Conservation (phyloP, 2,113 vertebrate species). For the Rhinoderma darwinii region DNA sequence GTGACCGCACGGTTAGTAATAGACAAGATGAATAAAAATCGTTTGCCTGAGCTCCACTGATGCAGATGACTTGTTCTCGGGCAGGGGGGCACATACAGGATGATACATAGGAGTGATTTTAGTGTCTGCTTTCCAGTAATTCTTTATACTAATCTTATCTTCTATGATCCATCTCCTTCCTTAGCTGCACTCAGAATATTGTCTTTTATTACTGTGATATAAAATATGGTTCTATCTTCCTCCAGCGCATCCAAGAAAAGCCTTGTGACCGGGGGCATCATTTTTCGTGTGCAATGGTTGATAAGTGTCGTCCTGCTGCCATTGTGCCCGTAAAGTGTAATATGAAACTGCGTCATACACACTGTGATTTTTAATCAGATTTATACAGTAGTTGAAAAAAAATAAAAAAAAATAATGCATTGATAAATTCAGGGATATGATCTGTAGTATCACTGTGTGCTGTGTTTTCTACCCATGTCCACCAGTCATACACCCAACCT, state of each 20-base stretch:
- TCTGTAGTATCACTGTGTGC: too few species aligned
- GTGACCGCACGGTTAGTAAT: too few species aligned
- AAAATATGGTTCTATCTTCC: not conserved
- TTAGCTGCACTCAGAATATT: not conserved
- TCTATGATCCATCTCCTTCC: not conserved
- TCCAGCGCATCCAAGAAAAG: not conserved
- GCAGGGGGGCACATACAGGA: not conserved
- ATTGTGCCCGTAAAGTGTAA: not conserved
- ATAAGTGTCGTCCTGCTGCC: not conserved
- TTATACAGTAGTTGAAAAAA: not conserved
- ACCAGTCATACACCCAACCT: too few species aligned
- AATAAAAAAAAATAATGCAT: not conserved
- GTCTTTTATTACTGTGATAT: not conserved
- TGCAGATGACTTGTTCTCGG: not conserved
- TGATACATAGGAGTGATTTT: not conserved
- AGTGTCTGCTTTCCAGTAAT: not conserved
- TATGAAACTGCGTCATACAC: not conserved
- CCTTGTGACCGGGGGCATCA: not conserved
- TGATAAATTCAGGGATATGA: not conserved
- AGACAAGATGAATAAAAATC: too few species aligned
- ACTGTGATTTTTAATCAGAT: too few species aligned
- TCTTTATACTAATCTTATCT: not conserved
- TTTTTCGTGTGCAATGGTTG: too few species aligned
- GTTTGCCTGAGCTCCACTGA: not conserved
- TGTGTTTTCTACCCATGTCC: too few species aligned